Evolutionary conservation across 2,113 vertebrate species (phyloP), one percentile per base, ranked within the genome.

Genomic region (Ceyx margarethae): DNA sequence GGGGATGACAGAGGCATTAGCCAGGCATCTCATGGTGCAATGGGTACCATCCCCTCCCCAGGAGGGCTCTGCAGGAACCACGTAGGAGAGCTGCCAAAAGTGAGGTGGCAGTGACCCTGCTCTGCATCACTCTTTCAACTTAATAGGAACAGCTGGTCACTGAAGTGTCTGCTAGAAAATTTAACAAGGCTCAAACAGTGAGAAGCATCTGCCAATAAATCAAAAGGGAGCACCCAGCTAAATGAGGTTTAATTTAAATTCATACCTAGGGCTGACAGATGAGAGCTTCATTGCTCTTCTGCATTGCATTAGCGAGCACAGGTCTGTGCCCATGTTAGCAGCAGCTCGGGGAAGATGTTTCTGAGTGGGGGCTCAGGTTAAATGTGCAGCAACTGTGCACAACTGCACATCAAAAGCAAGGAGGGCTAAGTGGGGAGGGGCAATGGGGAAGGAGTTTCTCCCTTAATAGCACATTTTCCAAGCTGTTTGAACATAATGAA

Each of bases 81-180:
- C 7, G 19, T 33, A 60, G 2, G 12, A 94, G 91, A 94, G 87
- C 78, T 22, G 20, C 84, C 91, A 77, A 94, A 90, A 94, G 85
- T 72, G 95, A 91, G 68, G 85, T 7, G 4, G 88, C 93, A 86
- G 74, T 91, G 97, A 97, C 94, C 96, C 91, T 16, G 69, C 94
- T 96, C 96, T n/a, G 29, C 50, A 3, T 83, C 40, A 20, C 54
- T 95, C 95, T 85, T 95, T 87, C 5, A 28, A 89, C 96, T 97
- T 97, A 97, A 97, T 96, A 97, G 96, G 95, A 98, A 96, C 97
- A 98, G 97, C 97, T 98, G 97, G 96, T 95, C 96, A 96, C 93
- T 97, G 97, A 97, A 98, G 96, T 96, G 95, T 96, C 97, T 92
- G 94, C 96, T 95, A 81, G 95, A 96, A 96, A 96, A 97, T 96